Base-by-base conservation (phyloP, 2,797 vertebrate species). In the Arnoldichthys spilopterus region DNA sequence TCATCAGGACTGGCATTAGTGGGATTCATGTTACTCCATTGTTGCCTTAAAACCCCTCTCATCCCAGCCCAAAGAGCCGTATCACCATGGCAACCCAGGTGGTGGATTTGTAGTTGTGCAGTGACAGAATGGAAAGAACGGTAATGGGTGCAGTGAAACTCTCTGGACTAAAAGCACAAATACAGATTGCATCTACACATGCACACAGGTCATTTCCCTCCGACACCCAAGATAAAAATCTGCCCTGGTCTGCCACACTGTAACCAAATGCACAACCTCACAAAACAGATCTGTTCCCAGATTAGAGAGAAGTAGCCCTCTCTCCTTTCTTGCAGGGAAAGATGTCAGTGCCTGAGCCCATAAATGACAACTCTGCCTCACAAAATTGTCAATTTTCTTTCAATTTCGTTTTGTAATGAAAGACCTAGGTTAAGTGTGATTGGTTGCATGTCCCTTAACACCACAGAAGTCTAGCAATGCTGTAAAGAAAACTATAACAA, bases 21-120 rank as follows among this genome's bases (percentile, higher is more conserved):
- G 78, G 40, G 49, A 66, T 63, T 58, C 71, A 72, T 72, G 54
- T 75, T 79, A 74, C 82, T 67, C 74, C 26, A 69, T 58, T 64
- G 73, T 26, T 64, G 72, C 78, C 82, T 81, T 74, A 32, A 74
- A 61, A 69, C 82, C 84, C 82, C 81, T 81, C 83, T 87, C 82
- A 77, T 78, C 66, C 58, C 77, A 82, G 77, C 81, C 77, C 79
- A 69, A 76, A 59, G 83, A 87, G 78, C 83, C 79, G 79, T 74
- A 88, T 91, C 87, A 75, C 91, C 88, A 91, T 92, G 83, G 88
- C 87, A 93, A 92, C 89, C 40, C 72, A 76, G 78, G 87, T 85
- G 87, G 79, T 84, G 85, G 81, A 81, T 85, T 87, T 88, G 86
- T 75, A 82, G 81, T 77, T 78, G 72, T 30, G 71, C 76, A 54